Evolutionary conservation across 23 tunicate species (phyloP).

Genomic region (Corella eumyota): DNA sequence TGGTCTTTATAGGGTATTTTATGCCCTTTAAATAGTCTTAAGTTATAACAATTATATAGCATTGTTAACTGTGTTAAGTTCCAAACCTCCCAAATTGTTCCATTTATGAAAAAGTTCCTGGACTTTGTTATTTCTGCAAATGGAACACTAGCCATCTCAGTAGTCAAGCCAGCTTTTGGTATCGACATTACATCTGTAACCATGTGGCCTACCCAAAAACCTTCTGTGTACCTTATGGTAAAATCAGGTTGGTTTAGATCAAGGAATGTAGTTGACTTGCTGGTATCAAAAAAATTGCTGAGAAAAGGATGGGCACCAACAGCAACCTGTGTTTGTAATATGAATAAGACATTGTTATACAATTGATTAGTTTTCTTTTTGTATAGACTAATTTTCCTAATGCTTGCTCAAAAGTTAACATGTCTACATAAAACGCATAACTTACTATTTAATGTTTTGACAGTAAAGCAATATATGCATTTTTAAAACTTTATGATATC

Average conservation of each 20-base stretch:
- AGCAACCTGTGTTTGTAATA: conserved; percentile 19
- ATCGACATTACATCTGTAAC: conserved; percentile 28
- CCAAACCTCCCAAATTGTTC: conserved; percentile 29
- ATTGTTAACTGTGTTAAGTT: not conserved
- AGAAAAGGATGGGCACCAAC: conserved; percentile 5
- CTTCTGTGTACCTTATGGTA: conserved; percentile 38
- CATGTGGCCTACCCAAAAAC: conserved; percentile 40
- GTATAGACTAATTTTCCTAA: too few species aligned
- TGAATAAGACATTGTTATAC: too few species aligned
- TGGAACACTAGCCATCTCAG: conserved; percentile 2
- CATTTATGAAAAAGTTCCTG: conserved; percentile 21
- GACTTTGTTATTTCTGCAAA: conserved; percentile 24
- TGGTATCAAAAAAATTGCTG: conserved; percentile 2
- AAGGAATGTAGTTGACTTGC: conserved; percentile 8
- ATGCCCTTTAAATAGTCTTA: too few species aligned
- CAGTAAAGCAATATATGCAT: too few species aligned
- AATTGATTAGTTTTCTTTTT: too few species aligned
- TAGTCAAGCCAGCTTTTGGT: conserved; percentile 15
- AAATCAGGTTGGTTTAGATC: conserved; percentile 3
- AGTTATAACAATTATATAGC: too few species aligned
- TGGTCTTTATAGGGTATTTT: too few species aligned
- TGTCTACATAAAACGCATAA: too few species aligned
- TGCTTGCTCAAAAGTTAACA: too few species aligned
- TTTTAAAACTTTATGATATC: too few species aligned
- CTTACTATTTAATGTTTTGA: too few species aligned